Evolutionary conservation across 2,888 invertebrate species (phyloP), one percentile per base, ranked within the genome.

Genomic region (Cacoxenus indagator): DNA sequence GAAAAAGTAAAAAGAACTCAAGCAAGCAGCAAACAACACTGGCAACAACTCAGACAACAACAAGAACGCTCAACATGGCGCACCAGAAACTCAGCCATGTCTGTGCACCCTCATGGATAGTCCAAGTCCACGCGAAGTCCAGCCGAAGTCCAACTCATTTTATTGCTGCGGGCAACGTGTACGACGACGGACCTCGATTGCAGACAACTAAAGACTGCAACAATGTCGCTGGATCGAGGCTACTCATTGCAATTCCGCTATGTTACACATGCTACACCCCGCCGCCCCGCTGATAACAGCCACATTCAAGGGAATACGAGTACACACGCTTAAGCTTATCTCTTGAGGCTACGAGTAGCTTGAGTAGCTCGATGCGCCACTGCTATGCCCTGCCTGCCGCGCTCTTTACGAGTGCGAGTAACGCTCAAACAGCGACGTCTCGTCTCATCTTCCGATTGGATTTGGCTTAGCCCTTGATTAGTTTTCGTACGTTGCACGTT

Each of bases 401-500:
- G 51, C 51, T 51, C 9, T 51, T 51, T 51, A n/a, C 11, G 14
- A 51, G 14, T 51, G n/a, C 17, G 1, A 6, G 8, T 31, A 9
- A 14, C 24, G 43, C 45, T 61, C 22, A 11, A 2, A 4, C 22
- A 6, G 22, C 51, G 51, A 37, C 51, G 8, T 51, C 22, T 9
- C 51, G 51, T 51, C 51, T 51, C 51, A 51, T 22, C 43, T 29
- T 62, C 31, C 61, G 84, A 85, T 85, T 86, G 85, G 85, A 83
- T 86, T 85, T 83, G 81, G 84, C 80, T 83, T 82, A 82, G 86
- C 85, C 86, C 86, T 87, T 87, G 87, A 86, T 86, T 87, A 86
- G 87, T 87, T 86, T 81, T 85, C 78, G 78, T 76, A 70, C 11
- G 6, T 9, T 37, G n/a, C 9, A 17, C 31, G 46, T 24, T 17